Conservation (phyloP, 2,113 vertebrate species). For the Antennarius striatus region DNA sequence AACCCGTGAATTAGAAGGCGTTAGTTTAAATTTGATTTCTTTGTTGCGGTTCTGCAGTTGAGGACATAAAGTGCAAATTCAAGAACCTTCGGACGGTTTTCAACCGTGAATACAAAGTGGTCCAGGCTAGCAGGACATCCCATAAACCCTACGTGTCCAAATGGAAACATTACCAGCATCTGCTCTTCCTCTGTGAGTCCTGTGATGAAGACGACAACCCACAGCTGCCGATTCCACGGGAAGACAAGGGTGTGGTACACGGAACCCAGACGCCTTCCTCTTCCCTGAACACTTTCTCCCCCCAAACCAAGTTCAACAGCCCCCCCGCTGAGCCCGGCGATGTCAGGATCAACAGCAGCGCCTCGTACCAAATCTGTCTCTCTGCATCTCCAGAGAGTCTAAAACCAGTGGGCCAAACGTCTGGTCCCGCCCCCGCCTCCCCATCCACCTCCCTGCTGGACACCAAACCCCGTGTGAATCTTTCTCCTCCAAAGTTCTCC, state of each 20-base stretch:
- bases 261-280: constrained; percentile 22
- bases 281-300: constrained; percentile 24
- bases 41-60: constrained; percentile 48
- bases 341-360: background rate
- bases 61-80: constrained; percentile 67
- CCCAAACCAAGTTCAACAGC: background rate
- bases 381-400: constrained; percentile 11
- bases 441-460: constrained; percentile 13
- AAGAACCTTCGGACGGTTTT: constrained; percentile 71
- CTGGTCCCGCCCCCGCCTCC: constrained; percentile 1
- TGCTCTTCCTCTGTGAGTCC: constrained; percentile 64
- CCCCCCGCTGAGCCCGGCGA: background rate
- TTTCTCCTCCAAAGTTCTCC: background rate
- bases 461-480: background rate
- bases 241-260: constrained; percentile 16
- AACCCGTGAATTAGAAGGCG: background rate
- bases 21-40: background rate
- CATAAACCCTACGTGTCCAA: constrained; percentile 54
- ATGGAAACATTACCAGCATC: constrained; percentile 68
- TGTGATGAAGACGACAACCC: constrained; percentile 51
- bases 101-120: constrained; percentile 58
- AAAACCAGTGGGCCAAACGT: background rate
- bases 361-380: constrained; percentile 20
- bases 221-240: background rate
- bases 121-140: constrained; percentile 9